phyloP scores from a whole-genome alignment of 2,888 invertebrate genomes.

The Arge pagana region DNA sequence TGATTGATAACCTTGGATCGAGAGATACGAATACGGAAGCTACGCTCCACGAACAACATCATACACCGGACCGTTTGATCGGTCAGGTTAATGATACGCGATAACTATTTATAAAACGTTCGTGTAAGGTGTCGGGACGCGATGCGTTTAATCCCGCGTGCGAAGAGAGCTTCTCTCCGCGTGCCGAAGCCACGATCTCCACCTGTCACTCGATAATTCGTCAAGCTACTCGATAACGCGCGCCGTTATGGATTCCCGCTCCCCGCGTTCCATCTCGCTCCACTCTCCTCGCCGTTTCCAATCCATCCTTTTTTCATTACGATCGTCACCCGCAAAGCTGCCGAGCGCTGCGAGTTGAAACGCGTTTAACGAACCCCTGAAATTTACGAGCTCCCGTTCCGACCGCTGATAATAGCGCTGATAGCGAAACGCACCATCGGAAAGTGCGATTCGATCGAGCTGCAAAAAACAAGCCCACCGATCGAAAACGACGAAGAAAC shows the following conservation, averaged over 20 bases:
- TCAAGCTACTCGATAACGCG: too few species aligned
- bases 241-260: too few species aligned
- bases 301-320: background rate
- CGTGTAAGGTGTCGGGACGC: constrained; percentile 1
- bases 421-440: background rate
- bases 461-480: background rate
- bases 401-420: background rate
- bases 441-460: background rate
- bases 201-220: too few species aligned
- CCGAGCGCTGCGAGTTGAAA: background rate
- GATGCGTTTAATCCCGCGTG: constrained; percentile 1
- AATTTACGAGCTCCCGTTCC: constrained; percentile 3
- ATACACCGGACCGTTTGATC: too few species aligned
- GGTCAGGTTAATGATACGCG: constrained; percentile 26
- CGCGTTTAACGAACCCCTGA: background rate
- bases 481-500: background rate
- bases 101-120: constrained; percentile 12
- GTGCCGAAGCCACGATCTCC: too few species aligned
- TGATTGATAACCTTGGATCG: constrained; percentile 42
- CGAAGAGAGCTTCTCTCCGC: too few species aligned
- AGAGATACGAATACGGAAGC: constrained; percentile 36
- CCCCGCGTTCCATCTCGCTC: too few species aligned
- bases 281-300: background rate
- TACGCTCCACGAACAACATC: constrained; percentile 29
- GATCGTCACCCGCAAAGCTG: constrained; percentile 3